Conservation (phyloP, 2,113 vertebrate genomes). For the Bungarus multicinctus region DNA sequence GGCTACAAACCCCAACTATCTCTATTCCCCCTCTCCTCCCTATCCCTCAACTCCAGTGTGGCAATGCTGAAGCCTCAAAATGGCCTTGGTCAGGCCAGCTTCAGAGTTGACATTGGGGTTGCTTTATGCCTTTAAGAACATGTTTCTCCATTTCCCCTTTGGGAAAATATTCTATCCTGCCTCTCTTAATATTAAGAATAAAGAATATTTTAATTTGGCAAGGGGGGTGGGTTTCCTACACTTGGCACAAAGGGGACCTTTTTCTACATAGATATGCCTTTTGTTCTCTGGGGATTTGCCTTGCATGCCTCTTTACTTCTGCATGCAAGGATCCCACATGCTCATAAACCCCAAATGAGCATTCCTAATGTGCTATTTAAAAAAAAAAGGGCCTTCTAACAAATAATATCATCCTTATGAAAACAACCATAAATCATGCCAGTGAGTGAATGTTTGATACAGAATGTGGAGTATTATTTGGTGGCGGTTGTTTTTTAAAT, state of each 20-base stretch:
- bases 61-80: no score
- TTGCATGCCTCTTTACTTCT: neutral
- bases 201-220: no score
- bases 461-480: neutral
- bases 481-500: neutral
- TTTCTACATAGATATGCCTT: neutral
- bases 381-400: constrained; percentile 30
- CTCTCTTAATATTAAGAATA: no score
- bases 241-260: constrained; percentile 5
- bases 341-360: constrained; percentile 30
- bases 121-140: no score
- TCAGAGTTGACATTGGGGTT: no score
- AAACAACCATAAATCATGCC: constrained; percentile 39
- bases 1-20: no score
- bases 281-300: neutral
- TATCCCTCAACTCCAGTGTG: no score
- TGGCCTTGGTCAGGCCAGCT: no score
- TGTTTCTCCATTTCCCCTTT: no score
- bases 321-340: neutral
- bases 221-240: no score
- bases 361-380: constrained; percentile 18
- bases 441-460: constrained; percentile 31
- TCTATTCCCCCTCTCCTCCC: no score
- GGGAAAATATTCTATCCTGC: no score
- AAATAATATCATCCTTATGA: constrained; percentile 40